Evolutionary conservation across 2,113 vertebrate species (phyloP), one percentile per base, ranked within the genome.

Genomic region (Callopanchax toddi): DNA sequence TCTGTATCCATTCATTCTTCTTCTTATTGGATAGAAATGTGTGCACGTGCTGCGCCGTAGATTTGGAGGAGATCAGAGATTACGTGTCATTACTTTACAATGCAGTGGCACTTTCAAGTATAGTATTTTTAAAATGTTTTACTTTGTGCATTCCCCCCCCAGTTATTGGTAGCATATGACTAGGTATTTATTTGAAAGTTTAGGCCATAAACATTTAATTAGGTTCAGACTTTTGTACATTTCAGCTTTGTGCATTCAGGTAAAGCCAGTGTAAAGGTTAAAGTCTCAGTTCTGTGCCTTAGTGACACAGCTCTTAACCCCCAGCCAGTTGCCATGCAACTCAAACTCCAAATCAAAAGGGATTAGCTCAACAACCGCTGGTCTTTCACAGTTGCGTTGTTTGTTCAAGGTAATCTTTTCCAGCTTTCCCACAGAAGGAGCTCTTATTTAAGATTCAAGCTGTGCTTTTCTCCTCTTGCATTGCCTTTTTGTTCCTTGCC

Each of bases 301-400:
- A 78, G 68, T 85, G 77, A 81, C 82, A 79, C 62, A 42, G 73
- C 64, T 81, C 85, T 77, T 71, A 82, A 82, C 81, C 87, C 29
- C 26, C 49, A 46, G 62, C 67, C 51, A 42, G 89, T 91, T 91
- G 89, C 90, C 87, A 89, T 70, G 86, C 86, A 88, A 90, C 87
- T 86, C 80, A 71, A 78, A 80, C 57, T 78, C 40, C 46, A 71
- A 57, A 81, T 87, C 85, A 87, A 46, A 82, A 87, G 69, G 79
- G 77, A 86, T 87, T 82, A 87, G 62, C 69, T 87, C 84, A 89
- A 71, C 57, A 20, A 46, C 57, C 49, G 39, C 29, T 63, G 71
- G 32, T 71, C 78, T 78, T 67, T 51, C 64, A 71, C 62, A 46
- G 78, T 79, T 67, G 46, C 51, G 49, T 82, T 82, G 25, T 59